Evolutionary conservation across 2,797 vertebrate genomes (phyloP).

Genomic region (Harpagifer antarcticus): DNA sequence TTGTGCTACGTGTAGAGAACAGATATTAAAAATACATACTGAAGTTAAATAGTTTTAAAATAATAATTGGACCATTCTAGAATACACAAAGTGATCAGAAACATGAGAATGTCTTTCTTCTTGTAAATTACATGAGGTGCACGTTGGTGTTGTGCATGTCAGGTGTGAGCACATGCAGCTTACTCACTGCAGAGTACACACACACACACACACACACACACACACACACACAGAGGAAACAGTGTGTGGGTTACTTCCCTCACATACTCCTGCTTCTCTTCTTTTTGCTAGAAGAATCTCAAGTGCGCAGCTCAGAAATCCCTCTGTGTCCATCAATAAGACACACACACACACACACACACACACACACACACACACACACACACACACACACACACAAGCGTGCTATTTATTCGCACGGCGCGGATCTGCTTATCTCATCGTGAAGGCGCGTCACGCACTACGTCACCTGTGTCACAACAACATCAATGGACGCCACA

Average conservation of each 20-base stretch:
- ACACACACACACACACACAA: background rate
- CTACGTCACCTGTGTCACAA: slow-evolving; percentile 78
- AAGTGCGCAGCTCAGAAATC: slow-evolving; percentile 74
- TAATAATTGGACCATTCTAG: too few relatives aligned
- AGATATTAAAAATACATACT: too few relatives aligned
- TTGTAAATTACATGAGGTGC: background rate
- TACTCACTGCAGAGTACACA: background rate
- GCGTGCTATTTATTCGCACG: slow-evolving; percentile 29
- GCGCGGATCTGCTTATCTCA: slow-evolving; percentile 70
- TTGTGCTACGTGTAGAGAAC: too few relatives aligned
- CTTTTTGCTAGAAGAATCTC: slow-evolving; percentile 77
- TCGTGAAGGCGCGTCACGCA: slow-evolving; percentile 70
- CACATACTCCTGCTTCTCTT: background rate
- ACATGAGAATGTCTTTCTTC: too few relatives aligned
- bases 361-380: too few relatives aligned
- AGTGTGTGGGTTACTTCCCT: background rate
- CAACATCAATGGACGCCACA: slow-evolving; percentile 68
- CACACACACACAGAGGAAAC: background rate
- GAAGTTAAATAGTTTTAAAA: too few relatives aligned
- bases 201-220: too few relatives aligned
- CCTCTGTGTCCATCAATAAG: slow-evolving; percentile 31
- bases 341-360: background rate
- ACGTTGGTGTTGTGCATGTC: background rate
- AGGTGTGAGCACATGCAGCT: slow-evolving; percentile 23
- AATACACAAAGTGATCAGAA: too few relatives aligned